Evolutionary conservation across 2,113 vertebrate genomes (phyloP).

Genomic region (Anser cygnoides): DNA sequence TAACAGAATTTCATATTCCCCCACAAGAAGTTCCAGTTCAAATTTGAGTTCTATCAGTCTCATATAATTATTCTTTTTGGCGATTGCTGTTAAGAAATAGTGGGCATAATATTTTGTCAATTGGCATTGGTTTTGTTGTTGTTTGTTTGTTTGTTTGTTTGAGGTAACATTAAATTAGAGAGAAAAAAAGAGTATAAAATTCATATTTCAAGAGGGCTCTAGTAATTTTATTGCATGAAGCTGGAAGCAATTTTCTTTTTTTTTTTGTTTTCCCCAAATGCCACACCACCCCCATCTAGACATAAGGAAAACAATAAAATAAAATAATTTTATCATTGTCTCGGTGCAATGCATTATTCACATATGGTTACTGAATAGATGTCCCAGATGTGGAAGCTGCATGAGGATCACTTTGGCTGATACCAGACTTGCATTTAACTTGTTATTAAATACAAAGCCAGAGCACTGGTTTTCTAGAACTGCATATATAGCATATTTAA

Average conservation of each 20-base stretch:
- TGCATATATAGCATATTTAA: neutral
- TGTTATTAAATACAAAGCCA: neutral
- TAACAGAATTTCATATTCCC: constrained; percentile 24
- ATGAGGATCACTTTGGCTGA: neutral
- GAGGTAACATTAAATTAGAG: neutral
- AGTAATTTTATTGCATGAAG: neutral
- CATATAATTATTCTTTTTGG: neutral
- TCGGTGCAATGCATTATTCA: neutral
- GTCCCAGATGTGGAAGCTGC: neutral
- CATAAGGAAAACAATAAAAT: neutral
- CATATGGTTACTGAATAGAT: neutral
- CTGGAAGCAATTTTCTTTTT: neutral
- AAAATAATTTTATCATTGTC: neutral
- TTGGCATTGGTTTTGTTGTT: neutral
- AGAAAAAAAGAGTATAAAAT: neutral
- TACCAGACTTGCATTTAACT: neutral
- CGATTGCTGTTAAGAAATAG: neutral
- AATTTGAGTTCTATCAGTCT: constrained; percentile 4
- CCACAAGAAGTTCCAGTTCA: neutral
- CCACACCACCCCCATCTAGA: neutral
- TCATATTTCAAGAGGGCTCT: neutral
- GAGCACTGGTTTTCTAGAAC: neutral
- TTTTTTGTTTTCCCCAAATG: neutral
- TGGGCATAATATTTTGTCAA: constrained; percentile 25
- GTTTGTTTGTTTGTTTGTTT: neutral